Base-by-base conservation (phyloP, 2,888 invertebrate species). In the Pterobdella sp. region DNA sequence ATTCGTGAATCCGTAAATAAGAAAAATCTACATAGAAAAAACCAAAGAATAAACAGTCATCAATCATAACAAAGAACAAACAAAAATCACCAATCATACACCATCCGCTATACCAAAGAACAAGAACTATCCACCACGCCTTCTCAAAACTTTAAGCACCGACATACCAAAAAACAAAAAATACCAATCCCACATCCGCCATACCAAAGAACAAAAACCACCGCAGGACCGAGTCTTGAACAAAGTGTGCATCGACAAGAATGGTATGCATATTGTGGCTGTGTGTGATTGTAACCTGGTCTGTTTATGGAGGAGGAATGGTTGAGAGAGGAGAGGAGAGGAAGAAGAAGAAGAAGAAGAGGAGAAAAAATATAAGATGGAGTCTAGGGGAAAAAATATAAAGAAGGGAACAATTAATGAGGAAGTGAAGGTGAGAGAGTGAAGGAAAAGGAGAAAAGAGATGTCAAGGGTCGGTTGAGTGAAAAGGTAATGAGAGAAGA, bases 231-330 rank as follows among this genome's bases (percentile, higher is more conserved):
- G 80, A 60, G 79, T 81, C 1, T 76, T 81, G 79, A n/a, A n/a
- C n/a, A n/a, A n/a, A n/a, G 79, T 79, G 32, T 76, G 78, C 14
- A 67, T 79, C n/a, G 79, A 79, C 68, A 75, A 76, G 1, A 76
- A 77, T 67, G 73, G 77, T 10, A 75, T 77, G 32, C 79, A 76
- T 68, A 65, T 82, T 4, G 80, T 79, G 0, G 80, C 78, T 68
- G 80, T 80, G 4, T 81, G 81, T 22, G 81, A 81, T 76, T 80
- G 80, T 75, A 82, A 82, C 72, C 76, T 82, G 10, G 79, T 82
- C 32, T 81, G 81, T 76, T 77, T 82, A 7, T 81, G 81, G 81
- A 80, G 49, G 22, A 42, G 49, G 49, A 22, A 42, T 42, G 49
- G 22, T 14, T 14, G 49, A 42, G 7, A 22, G 49, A 42, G 7